A percentile compares a stretch with the other conserved stretches of the same genome.
Evolutionary conservation across 2,888 invertebrate genomes (phyloP).

Genomic region (Pristionchus maxplancki): DNA sequence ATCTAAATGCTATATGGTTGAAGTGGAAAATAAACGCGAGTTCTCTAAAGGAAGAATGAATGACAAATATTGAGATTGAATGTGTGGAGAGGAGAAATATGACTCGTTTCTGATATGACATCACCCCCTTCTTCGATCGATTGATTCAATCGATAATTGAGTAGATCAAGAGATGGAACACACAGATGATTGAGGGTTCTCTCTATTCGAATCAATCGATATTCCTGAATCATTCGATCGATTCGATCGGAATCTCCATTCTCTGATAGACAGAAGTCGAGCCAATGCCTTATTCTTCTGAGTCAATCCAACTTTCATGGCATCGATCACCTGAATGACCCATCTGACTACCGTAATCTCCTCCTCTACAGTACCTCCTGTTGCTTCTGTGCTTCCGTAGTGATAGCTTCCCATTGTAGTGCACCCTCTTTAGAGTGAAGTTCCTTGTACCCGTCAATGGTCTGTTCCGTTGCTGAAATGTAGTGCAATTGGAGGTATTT

Average conservation of each 20-base stretch:
- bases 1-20: not conserved
- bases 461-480: conserved; percentile 55
- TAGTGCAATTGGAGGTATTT: not conserved
- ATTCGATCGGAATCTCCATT: conserved; percentile 58
- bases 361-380: conserved; percentile 56
- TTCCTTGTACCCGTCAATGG: conserved; percentile 70
- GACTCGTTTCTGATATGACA: conserved; percentile 23
- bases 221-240: conserved; percentile 66
- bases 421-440: conserved; percentile 61
- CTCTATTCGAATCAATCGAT: conserved; percentile 56
- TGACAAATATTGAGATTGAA: conserved; percentile 16
- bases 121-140: conserved; percentile 1
- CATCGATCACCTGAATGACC: conserved; percentile 59
- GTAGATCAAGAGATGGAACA: conserved; percentile 56
- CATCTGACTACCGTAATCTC: not conserved
- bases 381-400: conserved; percentile 57
- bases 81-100: not conserved
- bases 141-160: not conserved
- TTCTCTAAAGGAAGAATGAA: not conserved
- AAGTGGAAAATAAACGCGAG: not conserved
- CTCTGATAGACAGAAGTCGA: conserved; percentile 59
- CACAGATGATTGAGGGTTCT: conserved; percentile 58
- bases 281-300: conserved; percentile 57
- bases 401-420: conserved; percentile 63
- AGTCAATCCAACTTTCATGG: conserved; percentile 54